These are phyloP conservation scores for Lineus longissimus DNA, from an alignment of 1,140 invertebrate genomes.

Conservation along the genomic window DNA sequence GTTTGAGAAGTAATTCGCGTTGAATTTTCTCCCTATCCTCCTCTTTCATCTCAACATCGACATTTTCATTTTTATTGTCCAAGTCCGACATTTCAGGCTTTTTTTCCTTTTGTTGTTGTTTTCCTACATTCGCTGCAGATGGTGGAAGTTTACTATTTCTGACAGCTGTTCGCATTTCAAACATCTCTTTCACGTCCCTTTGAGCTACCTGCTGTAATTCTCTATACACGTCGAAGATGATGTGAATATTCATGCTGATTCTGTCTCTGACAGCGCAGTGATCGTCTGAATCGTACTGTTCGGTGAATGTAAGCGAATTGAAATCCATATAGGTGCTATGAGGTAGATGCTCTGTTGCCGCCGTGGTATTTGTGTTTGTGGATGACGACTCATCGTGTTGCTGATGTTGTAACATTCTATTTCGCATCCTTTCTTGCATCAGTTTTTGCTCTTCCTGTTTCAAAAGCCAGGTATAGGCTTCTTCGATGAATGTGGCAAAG, in stretches of 20 bases:
- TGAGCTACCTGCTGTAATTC: conserved; percentile 5
- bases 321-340: not conserved
- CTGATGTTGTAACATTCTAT: not conserved
- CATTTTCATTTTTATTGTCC: no score
- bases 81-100: no score
- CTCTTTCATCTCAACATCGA: not conserved
- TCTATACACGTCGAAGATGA: not conserved
- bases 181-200: conserved; percentile 3
- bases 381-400: not conserved
- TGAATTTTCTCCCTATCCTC: conserved; percentile 3
- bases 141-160: conserved; percentile 5
- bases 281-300: not conserved
- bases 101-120: no score
- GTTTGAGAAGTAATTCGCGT: not conserved
- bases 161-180: not conserved
- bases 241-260: not conserved
- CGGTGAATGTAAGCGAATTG: conserved; percentile 2
- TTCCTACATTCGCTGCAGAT: not conserved
- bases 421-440: conserved; percentile 6
- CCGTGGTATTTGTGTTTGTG: no score
- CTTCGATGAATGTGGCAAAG: not conserved
- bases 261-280: not conserved
- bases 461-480: conserved; percentile 3
- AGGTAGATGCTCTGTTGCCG: not conserved
- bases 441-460: not conserved